phyloP scores from a whole-genome alignment of 2,888 invertebrate genomes.

The Brachyptera putata region DNA sequence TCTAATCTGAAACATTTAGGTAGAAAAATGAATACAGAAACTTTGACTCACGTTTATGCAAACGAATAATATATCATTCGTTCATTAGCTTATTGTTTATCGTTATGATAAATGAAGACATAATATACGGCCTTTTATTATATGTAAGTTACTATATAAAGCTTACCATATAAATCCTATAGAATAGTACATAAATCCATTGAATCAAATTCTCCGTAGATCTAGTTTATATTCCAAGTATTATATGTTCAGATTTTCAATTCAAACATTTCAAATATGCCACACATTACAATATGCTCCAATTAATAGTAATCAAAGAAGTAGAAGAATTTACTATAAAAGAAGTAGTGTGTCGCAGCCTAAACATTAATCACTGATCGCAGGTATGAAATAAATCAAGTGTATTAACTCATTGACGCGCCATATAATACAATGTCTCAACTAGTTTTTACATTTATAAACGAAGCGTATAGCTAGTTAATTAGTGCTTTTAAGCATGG shows the following conservation, averaged over 20 bases:
- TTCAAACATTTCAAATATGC: not conserved
- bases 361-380: not conserved
- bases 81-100: not conserved
- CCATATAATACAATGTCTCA: not conserved
- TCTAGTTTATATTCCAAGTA: constrained; percentile 2
- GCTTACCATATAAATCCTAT: no score
- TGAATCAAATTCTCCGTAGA: no score
- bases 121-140: no score
- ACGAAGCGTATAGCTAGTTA: not conserved
- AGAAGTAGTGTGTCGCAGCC: no score
- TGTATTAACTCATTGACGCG: not conserved
- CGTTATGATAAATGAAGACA: not conserved
- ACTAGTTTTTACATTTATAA: not conserved
- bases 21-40: not conserved
- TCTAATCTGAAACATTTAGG: not conserved
- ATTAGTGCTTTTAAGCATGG: not conserved
- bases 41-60: not conserved
- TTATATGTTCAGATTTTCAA: not conserved
- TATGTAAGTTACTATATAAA: no score
- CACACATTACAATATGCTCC: not conserved
- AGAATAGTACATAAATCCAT: no score
- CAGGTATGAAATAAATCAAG: not conserved
- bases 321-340: no score
- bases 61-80: no score
- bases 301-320: not conserved